Evolutionary conservation across 2,113 vertebrate species (phyloP).

Genomic region (Ictidomys tridecemlineatus): DNA sequence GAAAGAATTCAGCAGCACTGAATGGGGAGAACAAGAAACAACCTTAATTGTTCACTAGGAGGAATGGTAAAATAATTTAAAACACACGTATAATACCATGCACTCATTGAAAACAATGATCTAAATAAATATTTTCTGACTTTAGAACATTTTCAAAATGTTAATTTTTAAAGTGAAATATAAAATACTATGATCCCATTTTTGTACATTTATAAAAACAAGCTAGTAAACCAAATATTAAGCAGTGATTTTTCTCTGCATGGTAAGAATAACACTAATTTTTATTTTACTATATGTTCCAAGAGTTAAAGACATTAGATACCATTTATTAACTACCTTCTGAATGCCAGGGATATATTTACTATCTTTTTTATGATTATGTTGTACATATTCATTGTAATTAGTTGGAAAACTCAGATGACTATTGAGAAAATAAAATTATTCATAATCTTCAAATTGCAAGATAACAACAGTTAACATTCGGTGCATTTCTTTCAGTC

Average conservation of each 20-base stretch:
- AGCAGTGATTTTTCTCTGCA: neutral
- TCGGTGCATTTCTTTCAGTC: neutral
- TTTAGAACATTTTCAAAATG: too few relatives aligned
- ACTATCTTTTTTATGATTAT: neutral
- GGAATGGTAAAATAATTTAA: neutral
- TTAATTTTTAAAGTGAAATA: too few relatives aligned
- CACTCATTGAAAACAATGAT: too few relatives aligned
- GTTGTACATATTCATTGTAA: neutral
- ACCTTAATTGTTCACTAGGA: neutral
- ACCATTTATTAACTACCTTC: slow-evolving; percentile 1
- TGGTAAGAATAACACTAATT: neutral
- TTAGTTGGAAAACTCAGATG: neutral
- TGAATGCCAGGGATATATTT: neutral
- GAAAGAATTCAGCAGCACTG: neutral
- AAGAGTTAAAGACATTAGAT: neutral
- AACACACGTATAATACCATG: too few relatives aligned
- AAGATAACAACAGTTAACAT: slow-evolving; percentile 10
- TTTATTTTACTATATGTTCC: neutral
- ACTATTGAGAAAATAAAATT: slow-evolving; percentile 42
- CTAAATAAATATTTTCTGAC: too few relatives aligned
- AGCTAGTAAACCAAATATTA: neutral
- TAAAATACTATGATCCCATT: neutral
- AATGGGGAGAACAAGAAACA: neutral
- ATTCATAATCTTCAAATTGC: neutral
- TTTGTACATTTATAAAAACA: slow-evolving; percentile 28